Conservation (phyloP, 2,888 invertebrate species). For the Rotaria socialis region DNA sequence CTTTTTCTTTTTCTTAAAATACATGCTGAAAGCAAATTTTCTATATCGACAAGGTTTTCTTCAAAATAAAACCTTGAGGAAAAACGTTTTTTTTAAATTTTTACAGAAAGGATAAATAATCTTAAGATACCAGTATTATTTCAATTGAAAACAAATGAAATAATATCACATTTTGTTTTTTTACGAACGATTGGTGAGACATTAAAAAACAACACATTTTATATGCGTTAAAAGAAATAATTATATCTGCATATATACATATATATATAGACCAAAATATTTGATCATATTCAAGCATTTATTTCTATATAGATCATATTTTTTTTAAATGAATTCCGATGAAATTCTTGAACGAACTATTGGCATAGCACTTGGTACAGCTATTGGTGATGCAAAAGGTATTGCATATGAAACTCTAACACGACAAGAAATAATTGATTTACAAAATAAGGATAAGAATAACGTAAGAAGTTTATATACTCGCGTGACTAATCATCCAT, state of each 20-base stretch:
- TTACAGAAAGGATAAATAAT: not conserved
- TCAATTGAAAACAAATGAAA: not conserved
- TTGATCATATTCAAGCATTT: too few species aligned
- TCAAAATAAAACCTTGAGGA: not conserved
- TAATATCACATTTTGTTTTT: too few species aligned
- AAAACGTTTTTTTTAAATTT: not conserved
- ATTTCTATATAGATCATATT: too few species aligned
- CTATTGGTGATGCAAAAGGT: conserved; percentile 29
- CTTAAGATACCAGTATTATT: not conserved
- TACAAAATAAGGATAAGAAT: not conserved
- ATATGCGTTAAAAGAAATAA: too few species aligned
- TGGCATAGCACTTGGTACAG: conserved; percentile 3
- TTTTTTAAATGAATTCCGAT: not conserved
- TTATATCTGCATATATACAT: too few species aligned
- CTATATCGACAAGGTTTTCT: not conserved
- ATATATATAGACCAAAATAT: too few species aligned
- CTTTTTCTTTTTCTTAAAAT: not conserved
- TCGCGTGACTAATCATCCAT: not conserved
- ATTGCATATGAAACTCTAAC: conserved; percentile 15
- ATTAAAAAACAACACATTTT: too few species aligned
- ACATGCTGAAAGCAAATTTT: not conserved
- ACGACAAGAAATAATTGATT: conserved; percentile 22
- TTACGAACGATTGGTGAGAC: too few species aligned
- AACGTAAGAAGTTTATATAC: not conserved
- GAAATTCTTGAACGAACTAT: not conserved